Evolutionary conservation across 1,140 invertebrate species (phyloP).

Genomic region (Gryllus bimaculatus): DNA sequence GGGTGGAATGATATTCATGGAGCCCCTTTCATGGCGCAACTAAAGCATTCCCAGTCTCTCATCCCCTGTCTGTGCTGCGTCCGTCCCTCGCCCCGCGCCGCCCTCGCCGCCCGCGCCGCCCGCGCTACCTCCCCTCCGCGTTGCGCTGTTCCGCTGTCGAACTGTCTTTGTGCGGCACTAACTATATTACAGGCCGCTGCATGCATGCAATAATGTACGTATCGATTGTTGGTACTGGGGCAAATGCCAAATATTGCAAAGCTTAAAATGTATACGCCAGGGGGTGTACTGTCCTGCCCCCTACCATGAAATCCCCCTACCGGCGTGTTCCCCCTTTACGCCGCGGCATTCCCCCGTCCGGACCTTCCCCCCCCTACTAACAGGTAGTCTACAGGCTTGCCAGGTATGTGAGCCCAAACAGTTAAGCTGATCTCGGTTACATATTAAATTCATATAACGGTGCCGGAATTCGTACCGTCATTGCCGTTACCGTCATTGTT

Average conservation of each 20-base stretch:
- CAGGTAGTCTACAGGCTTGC: neutral
- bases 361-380: neutral
- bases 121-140: no score
- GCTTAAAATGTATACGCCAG: neutral
- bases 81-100: no score
- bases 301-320: neutral
- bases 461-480: neutral
- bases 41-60: neutral
- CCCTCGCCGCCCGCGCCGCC: no score
- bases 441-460: conserved; percentile 2
- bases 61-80: neutral
- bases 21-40: neutral
- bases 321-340: neutral
- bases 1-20: conserved; percentile 3
- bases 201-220: neutral
- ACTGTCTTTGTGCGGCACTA: neutral
- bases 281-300: neutral
- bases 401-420: neutral
- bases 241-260: conserved; percentile 5
- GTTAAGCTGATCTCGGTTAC: conserved; percentile 3
- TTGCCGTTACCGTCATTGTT: neutral
- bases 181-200: neutral
- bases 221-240: neutral
- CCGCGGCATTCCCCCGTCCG: neutral
- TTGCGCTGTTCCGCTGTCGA: neutral